Percentiles rank a stretch among this genome's conserved stretches.
These are phyloP conservation scores for Cassiopea andromeda DNA, from an alignment of 30 jellyfish, hydroid and myxozoan species.

Conservation along the genomic window DNA sequence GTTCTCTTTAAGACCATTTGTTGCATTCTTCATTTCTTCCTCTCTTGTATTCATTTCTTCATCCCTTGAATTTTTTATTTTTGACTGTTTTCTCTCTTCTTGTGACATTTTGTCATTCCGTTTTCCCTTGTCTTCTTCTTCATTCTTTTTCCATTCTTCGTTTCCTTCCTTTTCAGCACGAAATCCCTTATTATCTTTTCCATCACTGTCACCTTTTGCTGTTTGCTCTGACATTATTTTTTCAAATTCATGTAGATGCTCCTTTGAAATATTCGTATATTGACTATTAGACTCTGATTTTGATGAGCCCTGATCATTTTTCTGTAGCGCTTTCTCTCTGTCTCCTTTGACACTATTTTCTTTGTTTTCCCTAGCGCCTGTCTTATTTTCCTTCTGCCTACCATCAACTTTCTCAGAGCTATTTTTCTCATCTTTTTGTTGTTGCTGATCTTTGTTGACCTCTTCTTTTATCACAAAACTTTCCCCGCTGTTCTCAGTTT, in stretches of 20 bases:
- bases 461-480: background rate
- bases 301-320: background rate
- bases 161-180: background rate
- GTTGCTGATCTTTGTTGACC: background rate
- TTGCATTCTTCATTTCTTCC: background rate
- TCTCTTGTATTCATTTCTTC: background rate
- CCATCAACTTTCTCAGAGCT: constrained; percentile 4
- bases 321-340: background rate
- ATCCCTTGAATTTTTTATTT: background rate
- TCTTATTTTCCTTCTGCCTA: background rate
- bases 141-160: background rate
- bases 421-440: background rate
- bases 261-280: constrained; percentile 16
- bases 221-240: constrained; percentile 9
- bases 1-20: background rate
- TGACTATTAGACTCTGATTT: constrained; percentile 18
- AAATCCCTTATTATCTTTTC: background rate
- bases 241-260: background rate
- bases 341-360: constrained; percentile 9
- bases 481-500: background rate
- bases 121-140: background rate
- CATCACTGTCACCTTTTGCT: background rate
- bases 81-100: background rate
- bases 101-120: background rate
- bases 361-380: background rate